phyloP scores from a whole-genome alignment of 2,113 vertebrate genomes.

The Lontra canadensis region DNA sequence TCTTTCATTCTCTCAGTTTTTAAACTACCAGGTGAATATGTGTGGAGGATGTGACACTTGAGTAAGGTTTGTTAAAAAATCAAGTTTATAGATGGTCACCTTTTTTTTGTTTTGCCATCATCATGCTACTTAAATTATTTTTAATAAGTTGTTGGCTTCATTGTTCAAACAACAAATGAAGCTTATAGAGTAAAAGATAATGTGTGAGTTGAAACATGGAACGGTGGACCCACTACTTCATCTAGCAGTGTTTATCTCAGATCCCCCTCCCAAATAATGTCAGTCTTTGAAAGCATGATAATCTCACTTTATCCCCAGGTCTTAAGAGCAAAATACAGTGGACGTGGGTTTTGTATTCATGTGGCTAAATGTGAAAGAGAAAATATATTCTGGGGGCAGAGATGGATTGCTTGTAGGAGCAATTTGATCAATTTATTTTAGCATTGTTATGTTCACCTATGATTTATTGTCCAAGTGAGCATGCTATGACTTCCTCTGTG shows the following conservation, averaged over 20 bases:
- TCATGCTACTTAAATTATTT: neutral
- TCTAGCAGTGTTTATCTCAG: neutral
- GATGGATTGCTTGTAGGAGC: neutral
- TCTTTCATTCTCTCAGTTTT: neutral
- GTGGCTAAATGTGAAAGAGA: neutral
- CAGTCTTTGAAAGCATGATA: neutral
- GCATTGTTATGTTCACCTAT: neutral
- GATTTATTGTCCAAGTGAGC: neutral
- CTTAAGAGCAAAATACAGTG: neutral
- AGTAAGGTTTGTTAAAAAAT: neutral
- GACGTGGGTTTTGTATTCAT: neutral
- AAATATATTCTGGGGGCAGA: neutral
- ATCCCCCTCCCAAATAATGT: too few species aligned
- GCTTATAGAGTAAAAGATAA: neutral
- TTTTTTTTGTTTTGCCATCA: neutral
- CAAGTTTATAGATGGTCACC: neutral
- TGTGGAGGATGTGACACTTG: neutral
- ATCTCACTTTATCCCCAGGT: too few species aligned
- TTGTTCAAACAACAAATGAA: neutral
- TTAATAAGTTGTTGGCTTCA: neutral
- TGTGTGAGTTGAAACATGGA: too few species aligned
- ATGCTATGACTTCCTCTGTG: neutral
- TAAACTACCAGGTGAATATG: neutral
- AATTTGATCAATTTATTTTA: neutral
- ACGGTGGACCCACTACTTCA: fast-evolving